A percentile compares a stretch with the other conserved stretches of the same genome.
Evolutionary conservation across 1,140 invertebrate species (phyloP).

Genomic region (Sarcophaga bullata): DNA sequence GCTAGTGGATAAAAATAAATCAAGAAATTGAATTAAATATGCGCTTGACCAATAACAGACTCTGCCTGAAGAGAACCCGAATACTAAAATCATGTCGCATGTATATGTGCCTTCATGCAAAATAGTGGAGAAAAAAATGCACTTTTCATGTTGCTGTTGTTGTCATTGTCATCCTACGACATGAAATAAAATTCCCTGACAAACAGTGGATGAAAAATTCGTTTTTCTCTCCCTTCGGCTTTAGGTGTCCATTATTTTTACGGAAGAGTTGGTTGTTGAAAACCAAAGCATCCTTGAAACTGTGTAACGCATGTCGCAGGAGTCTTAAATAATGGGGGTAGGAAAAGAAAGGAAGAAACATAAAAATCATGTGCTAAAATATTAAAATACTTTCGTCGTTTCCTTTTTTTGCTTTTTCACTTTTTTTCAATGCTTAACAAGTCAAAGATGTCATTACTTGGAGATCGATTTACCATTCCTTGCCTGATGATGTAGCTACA

Average conservation of each 20-base stretch:
- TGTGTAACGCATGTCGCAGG: neutral
- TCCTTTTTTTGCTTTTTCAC: neutral
- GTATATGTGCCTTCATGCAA: neutral
- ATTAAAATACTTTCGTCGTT: conserved; percentile 28
- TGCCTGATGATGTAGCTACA: too few species aligned
- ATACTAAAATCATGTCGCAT: neutral
- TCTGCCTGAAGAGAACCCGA: neutral
- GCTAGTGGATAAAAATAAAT: neutral
- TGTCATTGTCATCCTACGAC: neutral
- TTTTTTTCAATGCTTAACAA: neutral
- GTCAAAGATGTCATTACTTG: neutral
- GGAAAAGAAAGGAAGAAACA: neutral
- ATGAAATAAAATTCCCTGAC: neutral
- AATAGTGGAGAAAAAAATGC: too few species aligned
- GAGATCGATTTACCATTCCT: conserved; percentile 16
- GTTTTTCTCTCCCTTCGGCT: neutral
- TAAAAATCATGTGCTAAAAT: conserved; percentile 18
- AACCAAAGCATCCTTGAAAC: neutral
- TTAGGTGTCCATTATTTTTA: neutral
- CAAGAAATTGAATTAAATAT: conserved; percentile 44
- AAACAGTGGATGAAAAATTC: neutral
- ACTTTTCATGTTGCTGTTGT: too few species aligned
- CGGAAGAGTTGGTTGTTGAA: neutral
- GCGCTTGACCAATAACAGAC: conserved; percentile 34
- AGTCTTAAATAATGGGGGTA: neutral